phyloP scores from a whole-genome alignment of 2,888 invertebrate species.

The Dryobota labecula region DNA sequence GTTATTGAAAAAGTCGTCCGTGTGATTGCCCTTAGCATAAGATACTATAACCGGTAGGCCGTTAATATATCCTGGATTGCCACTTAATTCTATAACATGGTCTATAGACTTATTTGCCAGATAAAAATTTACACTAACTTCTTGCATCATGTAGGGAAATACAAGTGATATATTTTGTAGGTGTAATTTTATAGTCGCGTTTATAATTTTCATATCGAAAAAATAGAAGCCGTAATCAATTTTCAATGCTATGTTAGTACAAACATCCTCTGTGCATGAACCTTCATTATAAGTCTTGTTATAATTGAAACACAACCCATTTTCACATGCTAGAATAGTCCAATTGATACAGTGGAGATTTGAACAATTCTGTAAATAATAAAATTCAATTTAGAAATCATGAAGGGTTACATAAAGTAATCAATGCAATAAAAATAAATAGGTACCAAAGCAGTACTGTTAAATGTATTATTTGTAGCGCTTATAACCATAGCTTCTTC shows the following conservation, averaged over 20 bases:
- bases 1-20: conserved; percentile 77
- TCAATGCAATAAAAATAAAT: neutral
- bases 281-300: conserved; percentile 79
- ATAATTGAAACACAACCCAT: conserved; percentile 73
- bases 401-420: neutral
- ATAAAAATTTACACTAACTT: conserved; percentile 78
- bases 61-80: conserved; percentile 94
- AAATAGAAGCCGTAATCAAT: conserved; percentile 82
- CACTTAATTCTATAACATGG: conserved; percentile 89
- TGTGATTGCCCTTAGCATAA: conserved; percentile 75
- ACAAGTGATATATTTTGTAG: conserved; percentile 70
- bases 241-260: conserved; percentile 79
- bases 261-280: conserved; percentile 76
- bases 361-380: conserved; percentile 83
- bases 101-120: conserved; percentile 77
- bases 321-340: conserved; percentile 78
- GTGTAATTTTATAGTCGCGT: conserved; percentile 79
- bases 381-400: neutral
- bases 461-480: conserved; percentile 74
- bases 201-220: conserved; percentile 77
- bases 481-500: conserved; percentile 78
- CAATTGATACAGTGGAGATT: conserved; percentile 81
- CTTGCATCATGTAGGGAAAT: conserved; percentile 76
- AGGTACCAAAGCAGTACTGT: conserved; percentile 78
- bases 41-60: conserved; percentile 92